A percentile compares a stretch with the other conserved stretches of the same genome.
These are phyloP conservation scores for Gallinago undulata DNA, from an alignment of 2,113 vertebrate genomes.

Conservation along the genomic window DNA sequence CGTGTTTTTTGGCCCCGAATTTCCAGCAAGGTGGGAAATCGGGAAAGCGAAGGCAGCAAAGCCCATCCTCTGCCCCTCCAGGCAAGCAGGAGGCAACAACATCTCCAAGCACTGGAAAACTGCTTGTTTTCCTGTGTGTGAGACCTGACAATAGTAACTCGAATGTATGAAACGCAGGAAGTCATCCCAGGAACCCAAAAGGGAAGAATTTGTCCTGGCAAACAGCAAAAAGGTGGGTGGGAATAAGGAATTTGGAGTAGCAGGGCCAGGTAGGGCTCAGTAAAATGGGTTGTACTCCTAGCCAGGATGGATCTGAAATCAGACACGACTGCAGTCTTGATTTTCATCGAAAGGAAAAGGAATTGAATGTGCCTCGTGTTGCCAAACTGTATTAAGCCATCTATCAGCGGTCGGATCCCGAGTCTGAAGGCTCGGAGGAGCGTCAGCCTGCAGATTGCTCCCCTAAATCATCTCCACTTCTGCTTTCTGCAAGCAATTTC, in stretches of 20 bases:
- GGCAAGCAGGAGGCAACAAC: neutral
- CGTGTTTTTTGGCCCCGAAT: neutral
- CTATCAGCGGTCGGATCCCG: rapidly evolving
- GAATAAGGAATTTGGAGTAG: neutral
- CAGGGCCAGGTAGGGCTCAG: neutral
- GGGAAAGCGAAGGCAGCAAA: neutral
- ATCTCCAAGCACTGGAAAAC: neutral
- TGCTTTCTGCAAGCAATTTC: neutral
- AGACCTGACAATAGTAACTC: neutral
- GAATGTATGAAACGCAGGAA: neutral
- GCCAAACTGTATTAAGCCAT: neutral
- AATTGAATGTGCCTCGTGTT: rapidly evolving
- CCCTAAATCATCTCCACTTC: neutral
- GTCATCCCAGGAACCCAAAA: neutral
- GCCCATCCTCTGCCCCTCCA: neutral
- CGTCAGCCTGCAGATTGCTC: neutral
- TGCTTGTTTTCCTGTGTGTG: neutral
- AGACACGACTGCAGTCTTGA: neutral
- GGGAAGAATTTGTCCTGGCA: neutral
- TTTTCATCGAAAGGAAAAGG: neutral
- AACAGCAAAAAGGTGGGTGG: neutral
- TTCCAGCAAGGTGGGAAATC: rapidly evolving
- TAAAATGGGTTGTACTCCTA: neutral
- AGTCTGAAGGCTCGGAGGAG: neutral
- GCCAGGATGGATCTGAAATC: neutral